phyloP scores from a whole-genome alignment of 2,797 vertebrate species.

The Uromys caudimaculatus region DNA sequence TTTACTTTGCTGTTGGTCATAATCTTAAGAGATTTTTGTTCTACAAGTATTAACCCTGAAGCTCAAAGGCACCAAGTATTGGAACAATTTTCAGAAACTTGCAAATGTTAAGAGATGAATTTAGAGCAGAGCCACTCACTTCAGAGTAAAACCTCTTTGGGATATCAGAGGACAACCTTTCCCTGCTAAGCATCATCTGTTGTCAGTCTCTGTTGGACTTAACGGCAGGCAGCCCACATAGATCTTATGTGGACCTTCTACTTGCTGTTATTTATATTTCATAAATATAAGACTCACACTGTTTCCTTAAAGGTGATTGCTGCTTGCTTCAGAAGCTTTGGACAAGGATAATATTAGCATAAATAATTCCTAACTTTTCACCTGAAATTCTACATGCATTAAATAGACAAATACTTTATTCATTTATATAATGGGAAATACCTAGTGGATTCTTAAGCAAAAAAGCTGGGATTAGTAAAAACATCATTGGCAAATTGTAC shows the following conservation, averaged over 20 bases:
- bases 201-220: not conserved
- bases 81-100: not conserved
- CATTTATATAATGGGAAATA: not conserved
- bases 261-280: not conserved
- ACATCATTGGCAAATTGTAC: not conserved
- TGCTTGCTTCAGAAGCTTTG: not conserved
- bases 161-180: not conserved
- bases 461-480: not conserved
- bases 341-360: not conserved
- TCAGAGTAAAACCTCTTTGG: not conserved
- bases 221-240: not conserved
- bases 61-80: not conserved
- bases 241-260: not conserved
- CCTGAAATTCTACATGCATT: not conserved
- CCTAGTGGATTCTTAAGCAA: constrained; percentile 29
- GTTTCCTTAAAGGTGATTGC: not conserved
- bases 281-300: not conserved
- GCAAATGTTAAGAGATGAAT: not conserved
- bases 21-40: constrained; percentile 4
- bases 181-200: not conserved
- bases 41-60: not conserved
- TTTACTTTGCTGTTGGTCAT: not conserved
- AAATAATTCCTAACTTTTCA: not conserved
- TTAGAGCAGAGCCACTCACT: not conserved
- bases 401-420: not conserved